A percentile compares a stretch with the other conserved stretches of the same genome.
phyloP scores from a whole-genome alignment of 1,140 invertebrate genomes.

The Sminthurides bifidus region DNA sequence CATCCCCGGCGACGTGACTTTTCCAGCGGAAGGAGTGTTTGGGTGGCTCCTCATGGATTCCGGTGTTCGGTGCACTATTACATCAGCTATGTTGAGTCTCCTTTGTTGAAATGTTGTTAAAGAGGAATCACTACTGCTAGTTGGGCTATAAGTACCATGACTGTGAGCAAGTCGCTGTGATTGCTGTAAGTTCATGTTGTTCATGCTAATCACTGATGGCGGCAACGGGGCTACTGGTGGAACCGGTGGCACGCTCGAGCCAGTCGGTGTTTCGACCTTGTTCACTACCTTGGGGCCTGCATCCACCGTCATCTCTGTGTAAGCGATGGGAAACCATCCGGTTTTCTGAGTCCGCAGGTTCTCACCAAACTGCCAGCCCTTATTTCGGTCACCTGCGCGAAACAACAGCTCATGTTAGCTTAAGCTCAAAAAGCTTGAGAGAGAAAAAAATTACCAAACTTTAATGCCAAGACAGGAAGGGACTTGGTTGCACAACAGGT shows the following conservation, averaged over 20 bases:
- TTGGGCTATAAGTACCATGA: constrained; percentile 8
- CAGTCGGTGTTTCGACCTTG: constrained; percentile 15
- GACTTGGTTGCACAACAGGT: background rate
- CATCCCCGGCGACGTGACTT: constrained; percentile 12
- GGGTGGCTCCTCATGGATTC: constrained; percentile 10
- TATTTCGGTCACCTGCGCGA: constrained; percentile 59
- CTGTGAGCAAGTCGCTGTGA: background rate
- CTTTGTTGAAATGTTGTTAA: constrained; percentile 16
- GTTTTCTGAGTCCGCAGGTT: constrained; percentile 76
- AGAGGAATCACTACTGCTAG: constrained; percentile 8
- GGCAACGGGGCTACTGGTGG: constrained; percentile 35
- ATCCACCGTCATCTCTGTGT: constrained; percentile 57
- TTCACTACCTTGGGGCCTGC: constrained; percentile 17
- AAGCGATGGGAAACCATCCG: constrained; percentile 88
- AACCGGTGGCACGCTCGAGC: constrained; percentile 34
- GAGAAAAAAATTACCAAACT: background rate
- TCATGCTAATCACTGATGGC: constrained; percentile 3
- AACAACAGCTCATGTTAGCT: too few species aligned
- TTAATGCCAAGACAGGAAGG: background rate
- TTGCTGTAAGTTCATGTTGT: constrained; percentile 14
- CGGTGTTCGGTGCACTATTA: constrained; percentile 18
- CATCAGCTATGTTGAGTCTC: constrained; percentile 17
- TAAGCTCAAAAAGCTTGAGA: too few species aligned
- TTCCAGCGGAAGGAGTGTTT: background rate
- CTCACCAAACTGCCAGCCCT: constrained; percentile 91